Evolutionary conservation across 2,797 vertebrate genomes (phyloP).

Genomic region (Protonibea diacanthus): DNA sequence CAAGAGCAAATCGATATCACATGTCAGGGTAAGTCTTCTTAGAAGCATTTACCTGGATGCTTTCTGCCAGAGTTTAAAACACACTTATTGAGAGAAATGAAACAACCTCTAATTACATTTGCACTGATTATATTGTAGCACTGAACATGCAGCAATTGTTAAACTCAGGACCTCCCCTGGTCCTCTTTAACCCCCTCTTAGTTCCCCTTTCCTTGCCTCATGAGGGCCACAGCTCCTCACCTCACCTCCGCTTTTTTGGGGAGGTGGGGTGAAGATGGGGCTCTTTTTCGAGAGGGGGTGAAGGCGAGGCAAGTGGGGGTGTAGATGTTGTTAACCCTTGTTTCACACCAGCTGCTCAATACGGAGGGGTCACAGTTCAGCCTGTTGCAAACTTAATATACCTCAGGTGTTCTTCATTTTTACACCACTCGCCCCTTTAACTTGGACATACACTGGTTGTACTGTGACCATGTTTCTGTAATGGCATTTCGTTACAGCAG

Average conservation of each 20-base stretch:
- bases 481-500: conserved; percentile 50
- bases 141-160: conserved; percentile 61
- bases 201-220: conserved; percentile 57
- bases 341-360: conserved; percentile 88
- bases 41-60: conserved; percentile 76
- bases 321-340: conserved; percentile 84
- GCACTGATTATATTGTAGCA: conserved; percentile 38
- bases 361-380: conserved; percentile 83
- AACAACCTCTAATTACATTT: conserved; percentile 65
- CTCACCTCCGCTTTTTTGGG: conserved; percentile 46
- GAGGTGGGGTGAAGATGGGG: conserved; percentile 39
- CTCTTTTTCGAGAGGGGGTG: conserved; percentile 29
- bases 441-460: conserved; percentile 43
- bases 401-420: conserved; percentile 84
- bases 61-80: conserved; percentile 51
- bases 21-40: conserved; percentile 75
- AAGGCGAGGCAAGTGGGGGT: conserved; percentile 39
- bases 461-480: conserved; percentile 59
- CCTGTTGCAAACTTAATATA: conserved; percentile 82
- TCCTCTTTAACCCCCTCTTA: conserved; percentile 37
- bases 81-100: conserved; percentile 68
- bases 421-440: conserved; percentile 50
- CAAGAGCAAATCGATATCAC: conserved; percentile 86
- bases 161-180: conserved; percentile 33
- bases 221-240: conserved; percentile 45